Base-by-base conservation (phyloP, 1,140 invertebrate genomes). In the Frieseomelitta varia region DNA sequence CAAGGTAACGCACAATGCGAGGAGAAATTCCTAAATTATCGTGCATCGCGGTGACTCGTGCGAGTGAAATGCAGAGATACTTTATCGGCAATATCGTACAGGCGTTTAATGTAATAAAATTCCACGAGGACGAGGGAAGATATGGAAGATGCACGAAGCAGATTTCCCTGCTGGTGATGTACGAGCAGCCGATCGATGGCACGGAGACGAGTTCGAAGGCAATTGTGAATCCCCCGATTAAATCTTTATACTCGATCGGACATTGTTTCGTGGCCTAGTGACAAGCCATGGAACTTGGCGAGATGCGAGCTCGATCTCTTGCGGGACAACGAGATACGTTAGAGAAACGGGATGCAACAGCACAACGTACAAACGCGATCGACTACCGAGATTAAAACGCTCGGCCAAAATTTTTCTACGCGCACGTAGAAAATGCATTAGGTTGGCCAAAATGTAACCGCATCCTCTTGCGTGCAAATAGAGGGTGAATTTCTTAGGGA, bases 121-220 rank as follows among this genome's bases (percentile, higher is more conserved):
- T 86, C 27, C 86, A 88, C 85, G 88, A 85, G 79, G 88, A 84
- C 88, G 90, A 84, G 85, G 71, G 81, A 82, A 89, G 91, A 93
- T 91, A 90, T 90, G 68, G 79, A 75, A 92, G 92, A 93, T 93
- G 82, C 91, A 91, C 92, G 92, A 92, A 90, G 82, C 58, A 92
- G 92, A 92, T 93, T 91, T 47, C 39, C 39, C 6, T 72, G 19
- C 71, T 73, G 75, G 76, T 92, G 90, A 92, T 93, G 68, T 91
- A 92, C 88, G 92, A 88, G 6, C 81, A 84, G 71, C 68, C 78
- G 83, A 88, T 87, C 81, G 86, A 86, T 80, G 79, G 78, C 85
- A 85, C 85, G 80, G 86, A 74, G 89, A 78, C 75, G 63, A 79
- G 76, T 10, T 39, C 67, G 47, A 79, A 84, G 82, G 68, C 77